These are phyloP conservation scores for Sycophila sp. DNA, from an alignment of 1,140 invertebrate species.

Conservation along the genomic window DNA sequence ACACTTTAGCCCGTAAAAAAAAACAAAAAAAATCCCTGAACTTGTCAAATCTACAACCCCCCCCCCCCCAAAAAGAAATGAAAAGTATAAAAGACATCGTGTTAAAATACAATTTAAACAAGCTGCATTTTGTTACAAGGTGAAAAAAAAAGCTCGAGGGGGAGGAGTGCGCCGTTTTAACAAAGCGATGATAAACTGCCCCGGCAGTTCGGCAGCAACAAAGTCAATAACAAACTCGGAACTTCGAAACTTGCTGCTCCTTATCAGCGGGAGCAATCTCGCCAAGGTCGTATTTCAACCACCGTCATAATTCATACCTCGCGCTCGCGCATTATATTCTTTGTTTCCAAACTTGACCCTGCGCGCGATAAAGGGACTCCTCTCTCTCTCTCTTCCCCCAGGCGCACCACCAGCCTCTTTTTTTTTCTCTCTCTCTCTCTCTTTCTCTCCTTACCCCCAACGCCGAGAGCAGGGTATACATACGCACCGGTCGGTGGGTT, in stretches of 20 bases:
- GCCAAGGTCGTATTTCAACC: not conserved
- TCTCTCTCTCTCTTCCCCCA: too few relatives aligned
- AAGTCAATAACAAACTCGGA: slow-evolving; percentile 11
- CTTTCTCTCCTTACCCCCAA: not conserved
- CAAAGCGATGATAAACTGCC: too few relatives aligned
- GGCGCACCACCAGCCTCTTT: not conserved
- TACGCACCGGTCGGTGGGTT: not conserved
- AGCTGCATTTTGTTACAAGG: too few relatives aligned
- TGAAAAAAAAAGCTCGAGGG: too few relatives aligned
- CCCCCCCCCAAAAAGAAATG: too few relatives aligned
- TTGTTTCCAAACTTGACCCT: slow-evolving; percentile 16
- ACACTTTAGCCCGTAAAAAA: too few relatives aligned
- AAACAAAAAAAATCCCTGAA: too few relatives aligned
- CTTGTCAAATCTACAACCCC: too few relatives aligned
- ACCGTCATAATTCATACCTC: slow-evolving; percentile 4
- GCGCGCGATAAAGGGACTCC: not conserved
- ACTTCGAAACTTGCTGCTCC: not conserved
- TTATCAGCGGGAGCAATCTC: slow-evolving; percentile 7
- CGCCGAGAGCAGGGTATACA: not conserved
- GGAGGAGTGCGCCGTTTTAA: too few relatives aligned
- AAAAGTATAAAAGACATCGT: too few relatives aligned
- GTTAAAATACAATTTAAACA: too few relatives aligned
- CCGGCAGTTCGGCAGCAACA: not conserved
- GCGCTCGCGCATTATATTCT: not conserved
- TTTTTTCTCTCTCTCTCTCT: not conserved